Evolutionary conservation across 2,797 vertebrate genomes (phyloP).

Genomic region (Xyrichtys novacula): DNA sequence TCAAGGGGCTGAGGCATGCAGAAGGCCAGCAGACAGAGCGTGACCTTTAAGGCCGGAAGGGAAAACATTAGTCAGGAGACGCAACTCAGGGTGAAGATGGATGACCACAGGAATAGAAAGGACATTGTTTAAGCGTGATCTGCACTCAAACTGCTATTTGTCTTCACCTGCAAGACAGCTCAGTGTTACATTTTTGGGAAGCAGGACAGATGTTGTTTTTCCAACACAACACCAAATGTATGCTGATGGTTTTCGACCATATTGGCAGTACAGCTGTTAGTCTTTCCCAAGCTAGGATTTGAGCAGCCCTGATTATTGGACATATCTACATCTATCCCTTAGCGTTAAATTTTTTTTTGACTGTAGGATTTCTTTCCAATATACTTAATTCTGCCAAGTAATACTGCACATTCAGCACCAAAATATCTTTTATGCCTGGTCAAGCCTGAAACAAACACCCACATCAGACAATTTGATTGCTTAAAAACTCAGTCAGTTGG

Average conservation of each 20-base stretch:
- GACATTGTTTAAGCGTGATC: slow-evolving; percentile 47
- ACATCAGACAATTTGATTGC: too few relatives aligned
- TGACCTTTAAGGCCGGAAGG: slow-evolving; percentile 48
- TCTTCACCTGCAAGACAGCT: slow-evolving; percentile 50
- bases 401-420: too few relatives aligned
- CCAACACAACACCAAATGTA: slow-evolving; percentile 11
- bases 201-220: slow-evolving; percentile 21
- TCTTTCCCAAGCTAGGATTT: too few relatives aligned
- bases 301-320: too few relatives aligned
- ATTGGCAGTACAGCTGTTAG: background rate
- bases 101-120: slow-evolving; percentile 53
- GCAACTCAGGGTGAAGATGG: slow-evolving; percentile 54
- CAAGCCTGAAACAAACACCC: too few relatives aligned
- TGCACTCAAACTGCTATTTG: slow-evolving; percentile 34
- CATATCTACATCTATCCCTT: too few relatives aligned
- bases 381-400: too few relatives aligned
- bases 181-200: slow-evolving; percentile 55
- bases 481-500: too few relatives aligned
- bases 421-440: too few relatives aligned
- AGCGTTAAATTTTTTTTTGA: too few relatives aligned
- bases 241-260: background rate
- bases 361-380: too few relatives aligned
- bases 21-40: slow-evolving; percentile 37
- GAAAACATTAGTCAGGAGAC: slow-evolving; percentile 53
- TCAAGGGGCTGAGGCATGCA: slow-evolving; percentile 31